Base-by-base conservation (phyloP, 1,140 invertebrate genomes). In the Dendrolimus kikuchii region DNA sequence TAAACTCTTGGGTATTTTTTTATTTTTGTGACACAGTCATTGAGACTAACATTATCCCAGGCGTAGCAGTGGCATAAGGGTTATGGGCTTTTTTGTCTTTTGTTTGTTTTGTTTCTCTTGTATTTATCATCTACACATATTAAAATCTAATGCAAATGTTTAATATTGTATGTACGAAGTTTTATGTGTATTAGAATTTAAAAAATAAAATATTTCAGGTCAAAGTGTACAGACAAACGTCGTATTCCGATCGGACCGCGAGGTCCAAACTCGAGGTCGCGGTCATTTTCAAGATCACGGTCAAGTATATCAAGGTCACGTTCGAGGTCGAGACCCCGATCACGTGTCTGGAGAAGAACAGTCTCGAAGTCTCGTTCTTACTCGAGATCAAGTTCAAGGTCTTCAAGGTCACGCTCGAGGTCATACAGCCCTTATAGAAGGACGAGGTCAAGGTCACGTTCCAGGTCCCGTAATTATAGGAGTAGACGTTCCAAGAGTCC, bases 381-480 rank as follows among this genome's bases (percentile, higher is more conserved):
- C 23, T 85, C 85, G 0, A 59, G 66, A 41, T 77, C 74, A 0
- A 66, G 65, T 36, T 73, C 74, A 49, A 74, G 70, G 44, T 65
- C 68, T 36, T 70, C 76, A 5, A 75, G 64, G 40, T 71, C 72
- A 50, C 75, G 71, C 47, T 66, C 71, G 4, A 66, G 66, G 48
- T 73, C 71, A 5, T 52, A 55, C 47, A 63, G 50, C 23, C 49
- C 64, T 0, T 55, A 54, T 43, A 49, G 49, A 40, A 48, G 40
- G 55, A 88, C 73, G 44, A 78, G 70, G 58, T 88, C 89, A 0
- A 64, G 70, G 57, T 88, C 89, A 2, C 64, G 67, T 48, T 81
- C 81, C 6, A 77, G 64, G 53, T 82, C 88, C 7, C 85, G 57
- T 61, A 73, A 61, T 53, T 69, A 49, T 60, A 81, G 53, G 54